These are phyloP conservation scores for Thysanoteuthis rhombus DNA, from an alignment of 2,888 invertebrate species.

Conservation along the genomic window DNA sequence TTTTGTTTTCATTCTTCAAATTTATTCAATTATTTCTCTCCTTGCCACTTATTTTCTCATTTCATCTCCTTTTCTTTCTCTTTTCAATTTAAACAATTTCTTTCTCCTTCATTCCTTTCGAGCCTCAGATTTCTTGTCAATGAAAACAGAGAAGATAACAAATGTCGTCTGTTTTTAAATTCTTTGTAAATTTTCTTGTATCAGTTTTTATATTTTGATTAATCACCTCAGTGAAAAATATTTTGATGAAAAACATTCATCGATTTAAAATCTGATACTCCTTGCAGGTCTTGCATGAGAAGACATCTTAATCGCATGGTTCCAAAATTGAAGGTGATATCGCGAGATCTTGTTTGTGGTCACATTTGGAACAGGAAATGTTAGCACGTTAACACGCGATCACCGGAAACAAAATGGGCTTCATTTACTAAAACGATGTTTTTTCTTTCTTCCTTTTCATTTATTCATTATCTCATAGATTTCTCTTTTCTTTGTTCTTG, in stretches of 20 bases:
- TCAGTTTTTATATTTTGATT: neutral
- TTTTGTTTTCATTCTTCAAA: too few relatives aligned
- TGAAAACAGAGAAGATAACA: neutral
- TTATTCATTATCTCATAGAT: neutral
- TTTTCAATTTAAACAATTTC: too few relatives aligned
- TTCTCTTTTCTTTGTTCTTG: neutral
- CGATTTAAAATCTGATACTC: neutral
- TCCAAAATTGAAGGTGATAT: neutral
- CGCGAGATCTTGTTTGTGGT: neutral
- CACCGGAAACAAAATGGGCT: neutral
- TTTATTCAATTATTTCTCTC: too few relatives aligned
- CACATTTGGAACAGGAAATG: neutral
- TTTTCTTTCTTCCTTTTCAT: neutral
- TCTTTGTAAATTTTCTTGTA: neutral
- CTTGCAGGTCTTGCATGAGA: neutral
- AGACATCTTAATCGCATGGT: neutral
- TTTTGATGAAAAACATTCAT: neutral
- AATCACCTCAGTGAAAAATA: neutral
- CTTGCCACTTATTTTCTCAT: too few relatives aligned
- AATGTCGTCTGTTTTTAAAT: neutral
- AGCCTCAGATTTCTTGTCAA: neutral
- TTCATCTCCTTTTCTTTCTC: too few relatives aligned
- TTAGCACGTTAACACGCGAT: neutral
- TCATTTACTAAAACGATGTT: neutral
- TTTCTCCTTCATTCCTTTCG: neutral